These are phyloP conservation scores for Channa maculata DNA, from an alignment of 2,113 vertebrate species.

Conservation along the genomic window DNA sequence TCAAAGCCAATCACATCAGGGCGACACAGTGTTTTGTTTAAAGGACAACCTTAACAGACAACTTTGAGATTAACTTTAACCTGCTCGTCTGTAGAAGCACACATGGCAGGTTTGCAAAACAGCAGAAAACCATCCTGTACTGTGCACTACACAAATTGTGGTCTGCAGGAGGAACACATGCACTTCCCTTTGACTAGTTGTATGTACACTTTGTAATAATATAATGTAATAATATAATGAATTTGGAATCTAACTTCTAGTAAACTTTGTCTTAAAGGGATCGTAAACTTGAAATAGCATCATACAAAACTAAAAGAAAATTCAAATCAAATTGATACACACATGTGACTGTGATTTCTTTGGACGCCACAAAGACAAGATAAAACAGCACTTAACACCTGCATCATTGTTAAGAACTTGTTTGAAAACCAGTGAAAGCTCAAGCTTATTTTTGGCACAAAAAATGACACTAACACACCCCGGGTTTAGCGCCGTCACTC, in stretches of 20 bases:
- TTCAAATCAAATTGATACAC: not conserved
- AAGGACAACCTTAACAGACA: not conserved
- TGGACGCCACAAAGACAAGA: not conserved
- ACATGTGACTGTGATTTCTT: not conserved
- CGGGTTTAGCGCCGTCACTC: constrained; percentile 5
- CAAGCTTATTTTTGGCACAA: constrained; percentile 10
- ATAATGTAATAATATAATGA: not conserved
- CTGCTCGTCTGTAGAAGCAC: not conserved
- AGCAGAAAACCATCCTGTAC: no score
- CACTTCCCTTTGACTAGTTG: no score
- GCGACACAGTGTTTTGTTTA: not conserved
- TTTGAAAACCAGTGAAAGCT: not conserved
- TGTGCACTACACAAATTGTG: no score
- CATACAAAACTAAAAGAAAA: not conserved
- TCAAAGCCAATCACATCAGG: constrained; percentile 9
- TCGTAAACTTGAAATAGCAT: not conserved
- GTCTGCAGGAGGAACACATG: no score
- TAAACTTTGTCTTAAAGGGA: not conserved
- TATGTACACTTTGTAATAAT: no score
- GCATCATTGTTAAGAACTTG: not conserved
- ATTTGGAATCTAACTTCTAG: not conserved
- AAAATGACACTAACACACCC: not conserved
- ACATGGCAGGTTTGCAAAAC: no score
- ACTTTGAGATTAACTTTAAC: not conserved
- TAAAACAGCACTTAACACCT: not conserved